These are phyloP conservation scores for Australoheros scitulus DNA, from an alignment of 2,113 vertebrate genomes.

Conservation along the genomic window DNA sequence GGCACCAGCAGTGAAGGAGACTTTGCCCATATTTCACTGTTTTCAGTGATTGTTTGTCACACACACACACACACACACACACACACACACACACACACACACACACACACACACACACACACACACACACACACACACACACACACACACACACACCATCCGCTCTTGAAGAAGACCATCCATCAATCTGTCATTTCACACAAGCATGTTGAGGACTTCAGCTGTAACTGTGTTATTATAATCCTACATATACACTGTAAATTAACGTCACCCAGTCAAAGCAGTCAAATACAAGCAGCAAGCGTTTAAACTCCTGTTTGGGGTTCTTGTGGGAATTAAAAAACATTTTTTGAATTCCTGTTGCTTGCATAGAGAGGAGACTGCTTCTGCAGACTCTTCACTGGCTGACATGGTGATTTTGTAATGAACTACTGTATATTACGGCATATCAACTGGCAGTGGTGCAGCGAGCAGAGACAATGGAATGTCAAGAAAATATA, in stretches of 20 bases:
- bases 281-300: neutral
- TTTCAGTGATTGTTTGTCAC: too few relatives aligned
- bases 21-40: too few relatives aligned
- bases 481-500: neutral
- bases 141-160: too few relatives aligned
- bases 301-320: neutral
- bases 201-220: too few relatives aligned
- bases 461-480: neutral
- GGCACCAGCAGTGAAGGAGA: too few relatives aligned
- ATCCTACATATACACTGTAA: neutral
- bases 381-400: neutral
- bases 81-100: too few relatives aligned
- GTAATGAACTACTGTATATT: neutral
- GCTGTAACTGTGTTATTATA: neutral
- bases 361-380: neutral
- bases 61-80: too few relatives aligned
- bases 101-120: too few relatives aligned
- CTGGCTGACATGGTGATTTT: neutral
- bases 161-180: neutral
- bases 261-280: neutral
- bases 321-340: neutral
- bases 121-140: too few relatives aligned
- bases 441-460: neutral
- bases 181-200: too few relatives aligned
- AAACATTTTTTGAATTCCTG: neutral